Evolutionary conservation across 2,113 vertebrate species (phyloP).

Genomic region (Cyphotilapia sp.): DNA sequence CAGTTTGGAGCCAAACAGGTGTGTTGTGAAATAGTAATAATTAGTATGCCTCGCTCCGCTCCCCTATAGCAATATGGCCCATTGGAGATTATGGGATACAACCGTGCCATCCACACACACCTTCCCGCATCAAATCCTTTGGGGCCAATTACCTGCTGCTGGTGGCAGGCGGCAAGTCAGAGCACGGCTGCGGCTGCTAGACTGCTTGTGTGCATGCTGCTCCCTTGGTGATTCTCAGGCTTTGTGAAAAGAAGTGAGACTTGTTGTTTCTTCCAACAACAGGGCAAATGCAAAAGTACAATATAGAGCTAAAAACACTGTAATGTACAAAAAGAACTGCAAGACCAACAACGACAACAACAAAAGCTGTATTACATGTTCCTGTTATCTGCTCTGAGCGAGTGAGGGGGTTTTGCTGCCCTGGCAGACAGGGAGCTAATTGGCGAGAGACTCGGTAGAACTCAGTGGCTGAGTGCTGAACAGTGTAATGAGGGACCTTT

Average conservation of each 20-base stretch:
- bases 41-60: conserved; percentile 59
- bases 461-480: conserved; percentile 49
- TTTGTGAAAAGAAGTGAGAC: conserved; percentile 12
- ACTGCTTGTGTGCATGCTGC: conserved; percentile 29
- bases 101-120: conserved; percentile 39
- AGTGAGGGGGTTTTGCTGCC: not conserved
- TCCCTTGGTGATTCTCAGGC: conserved; percentile 34
- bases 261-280: not conserved
- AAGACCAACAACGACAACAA: not conserved
- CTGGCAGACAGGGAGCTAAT: conserved; percentile 33
- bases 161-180: conserved; percentile 67
- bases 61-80: conserved; percentile 66
- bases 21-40: conserved; percentile 70
- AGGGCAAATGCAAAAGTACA: not conserved
- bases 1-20: conserved; percentile 34
- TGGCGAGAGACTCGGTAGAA: conserved; percentile 48
- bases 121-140: conserved; percentile 44
- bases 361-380: not conserved
- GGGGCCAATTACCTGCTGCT: conserved; percentile 79
- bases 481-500: conserved; percentile 57
- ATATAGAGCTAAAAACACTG: not conserved
- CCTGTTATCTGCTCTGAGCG: not conserved
- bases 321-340: not conserved
- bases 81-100: conserved; percentile 60
- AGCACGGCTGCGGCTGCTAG: conserved; percentile 67